phyloP scores from a whole-genome alignment of 2,797 vertebrate species.

The Muscicapa striata region DNA sequence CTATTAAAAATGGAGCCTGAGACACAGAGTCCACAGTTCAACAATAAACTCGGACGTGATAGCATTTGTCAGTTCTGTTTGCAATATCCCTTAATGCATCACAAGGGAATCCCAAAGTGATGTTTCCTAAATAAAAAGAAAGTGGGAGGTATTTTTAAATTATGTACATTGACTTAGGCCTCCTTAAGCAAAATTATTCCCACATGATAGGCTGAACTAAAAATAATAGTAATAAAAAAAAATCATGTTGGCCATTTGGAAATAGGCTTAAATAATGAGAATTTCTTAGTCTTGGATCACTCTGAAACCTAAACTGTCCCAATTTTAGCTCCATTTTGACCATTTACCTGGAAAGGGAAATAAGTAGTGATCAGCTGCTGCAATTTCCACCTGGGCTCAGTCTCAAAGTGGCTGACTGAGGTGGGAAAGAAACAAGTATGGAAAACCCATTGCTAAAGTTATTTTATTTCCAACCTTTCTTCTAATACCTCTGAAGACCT shows the following conservation, averaged over 20 bases:
- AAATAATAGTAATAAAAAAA: background rate
- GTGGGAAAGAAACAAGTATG: background rate
- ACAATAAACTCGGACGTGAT: background rate
- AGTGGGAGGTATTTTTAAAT: background rate
- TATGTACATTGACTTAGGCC: fast-evolving
- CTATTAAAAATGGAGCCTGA: background rate
- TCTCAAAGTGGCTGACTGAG: background rate
- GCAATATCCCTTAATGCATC: background rate
- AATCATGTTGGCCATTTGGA: background rate
- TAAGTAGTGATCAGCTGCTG: background rate
- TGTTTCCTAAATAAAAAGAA: background rate
- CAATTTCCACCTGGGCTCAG: background rate
- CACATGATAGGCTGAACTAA: background rate
- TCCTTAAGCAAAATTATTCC: background rate
- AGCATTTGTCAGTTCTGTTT: background rate
- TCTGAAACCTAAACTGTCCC: background rate
- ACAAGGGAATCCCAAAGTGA: background rate
- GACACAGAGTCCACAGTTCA: background rate
- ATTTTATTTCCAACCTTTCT: background rate
- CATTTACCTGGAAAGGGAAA: background rate
- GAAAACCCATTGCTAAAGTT: background rate
- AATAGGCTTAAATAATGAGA: background rate
- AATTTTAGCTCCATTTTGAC: background rate
- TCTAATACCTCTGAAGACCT: background rate
- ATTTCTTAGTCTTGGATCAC: background rate